Percentiles rank a stretch among this genome's conserved stretches.
These are phyloP conservation scores for Macropis europaea DNA, from an alignment of 2,888 invertebrate genomes.

Conservation along the genomic window DNA sequence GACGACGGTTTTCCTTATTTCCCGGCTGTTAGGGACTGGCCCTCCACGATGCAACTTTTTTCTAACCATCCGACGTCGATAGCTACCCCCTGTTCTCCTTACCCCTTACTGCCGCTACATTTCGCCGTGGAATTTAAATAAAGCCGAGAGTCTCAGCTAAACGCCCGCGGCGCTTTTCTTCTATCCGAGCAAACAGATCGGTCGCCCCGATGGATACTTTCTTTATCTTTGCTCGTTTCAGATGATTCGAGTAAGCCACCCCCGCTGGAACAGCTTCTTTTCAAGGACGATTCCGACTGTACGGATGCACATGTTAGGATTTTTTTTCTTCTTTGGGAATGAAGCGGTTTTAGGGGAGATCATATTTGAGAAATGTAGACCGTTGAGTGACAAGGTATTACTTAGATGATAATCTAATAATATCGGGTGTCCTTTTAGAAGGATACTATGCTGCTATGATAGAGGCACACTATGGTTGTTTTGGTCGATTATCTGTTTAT, in stretches of 20 bases:
- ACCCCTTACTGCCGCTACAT: constrained; percentile 48
- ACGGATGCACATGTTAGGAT: not conserved
- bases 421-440: too few relatives aligned
- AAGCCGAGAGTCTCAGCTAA: constrained; percentile 66
- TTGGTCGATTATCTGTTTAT: too few relatives aligned
- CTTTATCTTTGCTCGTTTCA: constrained; percentile 26
- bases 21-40: constrained; percentile 24
- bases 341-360: too few relatives aligned
- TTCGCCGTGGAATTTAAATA: constrained; percentile 74
- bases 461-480: too few relatives aligned
- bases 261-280: too few relatives aligned
- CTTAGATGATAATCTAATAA: too few relatives aligned
- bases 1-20: constrained; percentile 34
- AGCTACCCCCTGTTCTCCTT: constrained; percentile 19
- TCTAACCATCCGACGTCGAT: constrained; percentile 30
- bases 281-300: too few relatives aligned
- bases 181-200: constrained; percentile 19
- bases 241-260: not conserved
- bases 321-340: too few relatives aligned
- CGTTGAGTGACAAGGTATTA: too few relatives aligned
- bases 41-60: constrained; percentile 42
- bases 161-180: constrained; percentile 29
- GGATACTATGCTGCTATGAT: too few relatives aligned
- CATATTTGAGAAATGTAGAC: too few relatives aligned
- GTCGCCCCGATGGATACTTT: constrained; percentile 9